phyloP scores from a whole-genome alignment of 2,888 invertebrate species.

The Drosophila emarginata region DNA sequence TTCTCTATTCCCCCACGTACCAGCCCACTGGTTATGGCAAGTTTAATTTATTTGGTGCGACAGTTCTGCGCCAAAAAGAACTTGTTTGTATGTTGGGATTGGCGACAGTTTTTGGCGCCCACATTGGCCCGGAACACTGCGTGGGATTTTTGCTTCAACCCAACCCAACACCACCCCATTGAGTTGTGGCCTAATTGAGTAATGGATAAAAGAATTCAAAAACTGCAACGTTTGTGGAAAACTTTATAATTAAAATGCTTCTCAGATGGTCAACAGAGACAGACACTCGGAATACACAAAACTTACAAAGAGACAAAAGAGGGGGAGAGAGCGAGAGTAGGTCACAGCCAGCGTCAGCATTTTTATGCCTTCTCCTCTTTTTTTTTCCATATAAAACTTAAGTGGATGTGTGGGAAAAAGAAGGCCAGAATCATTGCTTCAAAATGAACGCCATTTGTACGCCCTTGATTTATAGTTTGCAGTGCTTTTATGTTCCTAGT shows the following conservation, averaged over 20 bases:
- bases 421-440: not conserved
- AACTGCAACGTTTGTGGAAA: constrained; percentile 42
- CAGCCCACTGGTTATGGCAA: constrained; percentile 48
- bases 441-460: not conserved
- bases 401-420: constrained; percentile 1
- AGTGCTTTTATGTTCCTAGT: not conserved
- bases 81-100: constrained; percentile 9
- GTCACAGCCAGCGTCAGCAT: constrained; percentile 38
- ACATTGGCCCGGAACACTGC: constrained; percentile 28
- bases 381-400: not conserved
- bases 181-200: constrained; percentile 40
- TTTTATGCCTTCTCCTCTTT: constrained; percentile 21
- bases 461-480: constrained; percentile 30
- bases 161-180: constrained; percentile 15
- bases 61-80: constrained; percentile 68
- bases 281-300: not conserved
- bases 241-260: constrained; percentile 44
- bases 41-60: constrained; percentile 73
- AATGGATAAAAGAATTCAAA: constrained; percentile 20
- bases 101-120: constrained; percentile 36
- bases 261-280: constrained; percentile 36
- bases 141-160: constrained; percentile 32
- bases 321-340: constrained; percentile 17
- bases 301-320: constrained; percentile 1
- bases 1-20: not conserved